Conservation (phyloP, 2,888 invertebrate genomes). For the Urechis unicinctus region DNA sequence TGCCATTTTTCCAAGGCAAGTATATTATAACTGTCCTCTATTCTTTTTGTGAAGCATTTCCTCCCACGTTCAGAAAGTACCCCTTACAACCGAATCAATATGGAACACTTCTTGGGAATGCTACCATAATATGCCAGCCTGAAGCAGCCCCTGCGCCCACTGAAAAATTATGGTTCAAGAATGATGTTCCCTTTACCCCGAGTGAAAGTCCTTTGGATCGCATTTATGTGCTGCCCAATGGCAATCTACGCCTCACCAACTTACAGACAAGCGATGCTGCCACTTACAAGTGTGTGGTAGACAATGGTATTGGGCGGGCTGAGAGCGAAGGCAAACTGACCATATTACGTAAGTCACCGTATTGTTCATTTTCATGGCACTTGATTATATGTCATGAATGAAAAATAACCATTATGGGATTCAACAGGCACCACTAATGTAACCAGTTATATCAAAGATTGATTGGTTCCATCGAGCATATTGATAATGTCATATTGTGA, state of each 20-base stretch:
- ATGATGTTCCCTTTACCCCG: conserved; percentile 16
- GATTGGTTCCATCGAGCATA: too few relatives aligned
- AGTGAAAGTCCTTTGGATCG: conserved; percentile 6
- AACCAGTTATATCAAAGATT: too few relatives aligned
- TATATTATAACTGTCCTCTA: too few relatives aligned
- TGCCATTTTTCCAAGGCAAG: too few relatives aligned
- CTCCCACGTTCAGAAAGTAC: conserved; percentile 81
- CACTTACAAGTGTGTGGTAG: conserved; percentile 73
- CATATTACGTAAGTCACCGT: conserved; percentile 30
- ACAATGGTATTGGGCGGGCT: conserved; percentile 33
- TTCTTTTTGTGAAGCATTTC: conserved; percentile 47
- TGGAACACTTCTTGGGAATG: conserved; percentile 84
- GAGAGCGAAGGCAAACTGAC: conserved; percentile 26
- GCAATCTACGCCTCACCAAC: conserved; percentile 66
- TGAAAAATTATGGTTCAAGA: conserved; percentile 23
- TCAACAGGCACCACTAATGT: too few relatives aligned
- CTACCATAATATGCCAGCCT: conserved; percentile 83
- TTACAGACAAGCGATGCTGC: conserved; percentile 73
- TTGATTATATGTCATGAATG: too few relatives aligned
- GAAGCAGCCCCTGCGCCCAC: conserved; percentile 79
- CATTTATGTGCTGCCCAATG: conserved; percentile 26
- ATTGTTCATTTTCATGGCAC: too few relatives aligned
- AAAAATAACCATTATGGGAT: too few relatives aligned
- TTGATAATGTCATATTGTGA: too few relatives aligned
- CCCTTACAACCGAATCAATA: conserved; percentile 85